A percentile compares a stretch with the other conserved stretches of the same genome.
Evolutionary conservation across 2,888 invertebrate genomes (phyloP).

Genomic region (Biston betularia): DNA sequence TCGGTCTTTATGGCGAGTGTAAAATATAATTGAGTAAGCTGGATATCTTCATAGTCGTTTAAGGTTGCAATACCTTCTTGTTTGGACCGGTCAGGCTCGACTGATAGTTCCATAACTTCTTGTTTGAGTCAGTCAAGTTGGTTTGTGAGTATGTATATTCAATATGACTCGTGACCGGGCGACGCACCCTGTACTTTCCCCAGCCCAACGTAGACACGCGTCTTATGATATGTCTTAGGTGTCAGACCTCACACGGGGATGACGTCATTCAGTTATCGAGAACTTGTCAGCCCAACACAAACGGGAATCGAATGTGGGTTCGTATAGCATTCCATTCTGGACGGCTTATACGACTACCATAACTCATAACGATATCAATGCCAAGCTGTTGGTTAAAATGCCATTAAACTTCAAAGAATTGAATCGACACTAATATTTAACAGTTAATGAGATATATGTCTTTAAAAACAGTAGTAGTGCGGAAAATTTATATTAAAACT

Average conservation of each 20-base stretch:
- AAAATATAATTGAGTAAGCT: slow-evolving; percentile 23
- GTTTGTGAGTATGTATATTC: slow-evolving; percentile 25
- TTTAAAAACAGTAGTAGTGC: too few species aligned
- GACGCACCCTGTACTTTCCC: slow-evolving; percentile 54
- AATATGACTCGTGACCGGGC: slow-evolving; percentile 34
- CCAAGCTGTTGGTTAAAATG: neutral
- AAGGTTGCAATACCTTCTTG: slow-evolving; percentile 12
- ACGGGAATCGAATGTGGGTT: neutral
- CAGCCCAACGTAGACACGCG: slow-evolving; percentile 40
- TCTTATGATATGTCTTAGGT: slow-evolving; percentile 19
- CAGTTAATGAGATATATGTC: too few species aligned
- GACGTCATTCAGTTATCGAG: slow-evolving; percentile 28
- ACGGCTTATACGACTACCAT: neutral
- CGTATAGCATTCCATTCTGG: neutral
- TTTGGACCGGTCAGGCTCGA: slow-evolving; percentile 8
- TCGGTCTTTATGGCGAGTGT: slow-evolving; percentile 16
- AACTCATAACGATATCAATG: slow-evolving; percentile 2
- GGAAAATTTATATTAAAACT: too few species aligned
- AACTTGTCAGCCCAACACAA: neutral
- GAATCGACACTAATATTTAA: too few species aligned
- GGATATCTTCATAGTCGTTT: slow-evolving; percentile 15
- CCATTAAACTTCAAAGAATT: neutral
- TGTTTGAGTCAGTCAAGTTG: slow-evolving; percentile 14
- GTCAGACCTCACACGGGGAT: slow-evolving; percentile 37
- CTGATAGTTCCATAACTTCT: slow-evolving; percentile 5